Percentiles rank a stretch among this genome's conserved stretches.
Conservation (phyloP, 2,797 vertebrate genomes). For the Anguilla obscura region DNA sequence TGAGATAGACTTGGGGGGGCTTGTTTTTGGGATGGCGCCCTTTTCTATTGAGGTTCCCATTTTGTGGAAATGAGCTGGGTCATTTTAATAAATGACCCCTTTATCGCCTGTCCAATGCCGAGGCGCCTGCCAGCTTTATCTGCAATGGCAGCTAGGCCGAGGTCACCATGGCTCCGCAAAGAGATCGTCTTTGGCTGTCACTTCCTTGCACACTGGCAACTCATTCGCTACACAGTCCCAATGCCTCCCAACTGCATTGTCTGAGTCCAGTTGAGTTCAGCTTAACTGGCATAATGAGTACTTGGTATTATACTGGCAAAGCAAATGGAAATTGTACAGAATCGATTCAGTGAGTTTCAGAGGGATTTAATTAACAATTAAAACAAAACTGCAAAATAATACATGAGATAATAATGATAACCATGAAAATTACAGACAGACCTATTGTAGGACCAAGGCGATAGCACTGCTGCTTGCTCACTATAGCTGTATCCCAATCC, state of each 20-base stretch:
- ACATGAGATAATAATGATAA: neutral
- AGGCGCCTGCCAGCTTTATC: neutral
- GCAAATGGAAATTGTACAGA: neutral
- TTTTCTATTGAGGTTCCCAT: neutral
- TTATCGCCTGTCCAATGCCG: neutral
- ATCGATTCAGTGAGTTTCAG: too few relatives aligned
- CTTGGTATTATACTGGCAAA: neutral
- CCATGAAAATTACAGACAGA: neutral
- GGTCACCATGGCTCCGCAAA: neutral
- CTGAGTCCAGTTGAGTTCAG: neutral
- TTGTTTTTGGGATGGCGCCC: neutral
- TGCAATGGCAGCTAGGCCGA: neutral
- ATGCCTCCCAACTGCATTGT: neutral
- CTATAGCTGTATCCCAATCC: neutral
- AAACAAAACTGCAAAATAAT: neutral
- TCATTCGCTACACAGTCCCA: neutral
- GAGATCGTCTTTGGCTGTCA: neutral
- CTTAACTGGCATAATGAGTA: neutral
- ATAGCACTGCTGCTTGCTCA: neutral
- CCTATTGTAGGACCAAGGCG: neutral
- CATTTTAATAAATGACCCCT: neutral
- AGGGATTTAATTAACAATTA: neutral
- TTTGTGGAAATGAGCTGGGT: constrained; percentile 4
- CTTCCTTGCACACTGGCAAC: neutral
- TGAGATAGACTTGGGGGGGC: neutral